Evolutionary conservation across 2,797 vertebrate genomes (phyloP), one percentile per base, ranked within the genome.

Genomic region (Dendrocincla tyrannina): DNA sequence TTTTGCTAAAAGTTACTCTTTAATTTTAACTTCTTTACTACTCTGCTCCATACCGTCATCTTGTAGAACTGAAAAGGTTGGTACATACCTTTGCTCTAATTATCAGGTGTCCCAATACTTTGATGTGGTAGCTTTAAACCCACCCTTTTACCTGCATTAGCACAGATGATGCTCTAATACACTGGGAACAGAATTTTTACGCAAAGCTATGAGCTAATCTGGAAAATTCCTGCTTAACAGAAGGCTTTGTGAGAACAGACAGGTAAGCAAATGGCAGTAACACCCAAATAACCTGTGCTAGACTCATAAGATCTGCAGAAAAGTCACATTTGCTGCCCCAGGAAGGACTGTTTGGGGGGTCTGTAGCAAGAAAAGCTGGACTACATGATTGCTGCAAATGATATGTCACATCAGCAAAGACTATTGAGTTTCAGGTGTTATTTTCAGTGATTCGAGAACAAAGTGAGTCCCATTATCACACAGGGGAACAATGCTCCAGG

Each of bases 1-100:
- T 64, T 94, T 84, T 95, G 22, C 74, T 79, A 59, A 42, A 83
- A 59, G 27, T 78, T 47, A 77, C 14, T 52, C 75, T 79, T 70
- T 46, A 55, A 35, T 92, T 83, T 77, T 89, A 3, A 17, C 59
- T 91, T 89, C 33, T 81, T 89, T 76, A 74, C 35, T 33, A 10
- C 41, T 78, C 47, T 84, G 37, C 7, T 81, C 15, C 1, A 4
- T 49, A 28, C 42, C 62, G 35, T 52, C 63, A 69, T 32, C 63
- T 80, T 7, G 2, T 63, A 91, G 41, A 78, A 82, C 42, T 81
- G 42, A 88, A 62, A 62, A 85, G 10, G 6, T 4, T 41, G 39
- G 37, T 76, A 49, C 22, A n/a, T 17, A 60, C 11, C 35, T 60
- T 39, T 67, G 11, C 12, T 75, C 27, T 70, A 46, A 50, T 77